Conservation (phyloP, 2,888 invertebrate genomes). For the Tachystola acroxantha region DNA sequence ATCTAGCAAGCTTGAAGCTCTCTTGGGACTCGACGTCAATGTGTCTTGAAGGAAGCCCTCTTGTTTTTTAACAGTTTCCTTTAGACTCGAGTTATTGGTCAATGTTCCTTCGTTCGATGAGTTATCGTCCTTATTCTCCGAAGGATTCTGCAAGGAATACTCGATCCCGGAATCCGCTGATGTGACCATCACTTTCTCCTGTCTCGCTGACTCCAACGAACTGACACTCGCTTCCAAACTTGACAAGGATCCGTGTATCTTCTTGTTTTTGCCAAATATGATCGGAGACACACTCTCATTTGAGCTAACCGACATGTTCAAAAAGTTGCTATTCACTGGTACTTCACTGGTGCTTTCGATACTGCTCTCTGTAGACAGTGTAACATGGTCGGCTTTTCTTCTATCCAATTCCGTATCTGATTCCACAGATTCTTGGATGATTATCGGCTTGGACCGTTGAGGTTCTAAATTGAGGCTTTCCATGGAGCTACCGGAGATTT, state of each 20-base stretch:
- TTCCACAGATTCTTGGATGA: constrained; percentile 34
- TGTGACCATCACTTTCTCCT: constrained; percentile 61
- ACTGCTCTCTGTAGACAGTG: constrained; percentile 58
- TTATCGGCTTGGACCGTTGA: constrained; percentile 28
- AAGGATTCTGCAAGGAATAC: constrained; percentile 59
- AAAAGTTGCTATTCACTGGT: constrained; percentile 50
- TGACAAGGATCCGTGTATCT: constrained; percentile 65
- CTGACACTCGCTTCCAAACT: constrained; percentile 73
- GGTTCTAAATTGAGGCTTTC: constrained; percentile 61
- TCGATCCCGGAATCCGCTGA: constrained; percentile 73
- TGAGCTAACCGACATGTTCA: constrained; percentile 66
- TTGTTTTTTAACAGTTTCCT: constrained; percentile 43
- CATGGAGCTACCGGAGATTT: constrained; percentile 70
- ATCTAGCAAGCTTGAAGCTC: constrained; percentile 61
- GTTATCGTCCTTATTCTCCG: constrained; percentile 56
- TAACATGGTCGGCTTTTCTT: constrained; percentile 41
- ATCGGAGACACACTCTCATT: constrained; percentile 71
- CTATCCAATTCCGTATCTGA: constrained; percentile 46
- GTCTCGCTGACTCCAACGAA: constrained; percentile 62
- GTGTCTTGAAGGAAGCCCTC: constrained; percentile 41
- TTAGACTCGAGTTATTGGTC: constrained; percentile 65
- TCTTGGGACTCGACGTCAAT: constrained; percentile 46
- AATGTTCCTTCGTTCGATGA: constrained; percentile 72
- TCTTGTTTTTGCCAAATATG: constrained; percentile 58
- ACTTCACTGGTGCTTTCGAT: constrained; percentile 64